Evolutionary conservation across 2,888 invertebrate species (phyloP).

Genomic region (Eretmocerus hayati): DNA sequence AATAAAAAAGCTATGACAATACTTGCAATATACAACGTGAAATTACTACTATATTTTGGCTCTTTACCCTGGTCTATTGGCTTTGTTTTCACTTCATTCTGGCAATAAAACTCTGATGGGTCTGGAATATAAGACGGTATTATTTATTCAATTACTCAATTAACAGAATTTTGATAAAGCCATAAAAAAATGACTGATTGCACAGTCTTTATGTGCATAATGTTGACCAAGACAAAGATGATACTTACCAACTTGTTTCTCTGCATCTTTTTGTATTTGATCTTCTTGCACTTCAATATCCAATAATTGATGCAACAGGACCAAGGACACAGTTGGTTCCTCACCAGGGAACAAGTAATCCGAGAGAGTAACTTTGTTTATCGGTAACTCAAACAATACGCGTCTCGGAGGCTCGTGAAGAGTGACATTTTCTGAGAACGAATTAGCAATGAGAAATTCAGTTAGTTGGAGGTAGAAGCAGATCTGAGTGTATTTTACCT

Average conservation of each 20-base stretch:
- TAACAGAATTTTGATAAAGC: too few species aligned
- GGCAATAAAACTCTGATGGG: conserved; percentile 45
- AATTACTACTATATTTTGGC: conserved; percentile 52
- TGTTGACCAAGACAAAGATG: too few species aligned
- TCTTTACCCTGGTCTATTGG: conserved; percentile 51
- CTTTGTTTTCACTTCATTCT: conserved; percentile 44
- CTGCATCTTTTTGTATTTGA: conserved; percentile 65
- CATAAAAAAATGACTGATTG: too few species aligned
- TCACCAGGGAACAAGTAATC: conserved; percentile 92
- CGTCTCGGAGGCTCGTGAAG: conserved; percentile 85
- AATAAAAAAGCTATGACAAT: conserved; percentile 59
- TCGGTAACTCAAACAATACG: conserved; percentile 68
- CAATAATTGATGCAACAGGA: conserved; percentile 74
- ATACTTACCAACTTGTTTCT: conserved; percentile 67
- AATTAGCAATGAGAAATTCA: not conserved
- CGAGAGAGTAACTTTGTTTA: conserved; percentile 63
- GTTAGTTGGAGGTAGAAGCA: not conserved
- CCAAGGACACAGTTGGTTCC: conserved; percentile 71
- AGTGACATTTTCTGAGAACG: conserved; percentile 60
- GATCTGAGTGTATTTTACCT: too few species aligned
- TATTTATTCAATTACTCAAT: too few species aligned
- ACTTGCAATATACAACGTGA: conserved; percentile 54
- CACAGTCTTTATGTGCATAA: too few species aligned
- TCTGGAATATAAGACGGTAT: too few species aligned
- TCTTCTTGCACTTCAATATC: conserved; percentile 67